Conservation (phyloP, 2,797 vertebrate genomes). For the Trachurus trachurus region DNA sequence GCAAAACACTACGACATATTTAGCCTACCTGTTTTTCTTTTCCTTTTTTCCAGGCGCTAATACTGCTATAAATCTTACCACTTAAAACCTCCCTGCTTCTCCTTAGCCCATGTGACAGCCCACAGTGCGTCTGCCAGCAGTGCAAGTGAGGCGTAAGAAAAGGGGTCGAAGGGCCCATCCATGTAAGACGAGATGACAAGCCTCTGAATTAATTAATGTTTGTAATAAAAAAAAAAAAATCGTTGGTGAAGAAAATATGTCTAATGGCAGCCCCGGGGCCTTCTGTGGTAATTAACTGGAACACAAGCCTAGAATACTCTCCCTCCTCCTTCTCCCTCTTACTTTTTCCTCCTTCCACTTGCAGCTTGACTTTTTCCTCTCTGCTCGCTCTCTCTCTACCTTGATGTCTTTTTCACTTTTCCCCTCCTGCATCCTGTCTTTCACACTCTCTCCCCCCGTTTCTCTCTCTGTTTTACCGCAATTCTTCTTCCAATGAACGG, state of each 20-base stretch:
- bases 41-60: constrained; percentile 32
- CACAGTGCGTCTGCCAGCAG: constrained; percentile 79
- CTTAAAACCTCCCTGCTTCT: constrained; percentile 70
- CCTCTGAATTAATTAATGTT: constrained; percentile 87
- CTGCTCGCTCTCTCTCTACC: constrained; percentile 40
- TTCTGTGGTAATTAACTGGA: constrained; percentile 84
- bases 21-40: constrained; percentile 51
- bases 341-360: constrained; percentile 35
- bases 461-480: constrained; percentile 47
- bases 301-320: constrained; percentile 80
- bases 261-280: constrained; percentile 83
- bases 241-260: constrained; percentile 83
- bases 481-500: constrained; percentile 65
- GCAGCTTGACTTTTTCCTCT: constrained; percentile 65
- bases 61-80: constrained; percentile 66
- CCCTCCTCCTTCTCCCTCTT: constrained; percentile 44
- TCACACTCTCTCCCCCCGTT: not conserved
- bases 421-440: constrained; percentile 39
- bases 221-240: constrained; percentile 76
- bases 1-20: constrained; percentile 60
- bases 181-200: constrained; percentile 85
- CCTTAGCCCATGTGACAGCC: constrained; percentile 80
- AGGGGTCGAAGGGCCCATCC: constrained; percentile 82
- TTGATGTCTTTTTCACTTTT: constrained; percentile 60
- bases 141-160: constrained; percentile 81